Percentiles rank a stretch among this genome's conserved stretches.
Conservation (phyloP, 2,797 vertebrate genomes). For the Anableps anableps region DNA sequence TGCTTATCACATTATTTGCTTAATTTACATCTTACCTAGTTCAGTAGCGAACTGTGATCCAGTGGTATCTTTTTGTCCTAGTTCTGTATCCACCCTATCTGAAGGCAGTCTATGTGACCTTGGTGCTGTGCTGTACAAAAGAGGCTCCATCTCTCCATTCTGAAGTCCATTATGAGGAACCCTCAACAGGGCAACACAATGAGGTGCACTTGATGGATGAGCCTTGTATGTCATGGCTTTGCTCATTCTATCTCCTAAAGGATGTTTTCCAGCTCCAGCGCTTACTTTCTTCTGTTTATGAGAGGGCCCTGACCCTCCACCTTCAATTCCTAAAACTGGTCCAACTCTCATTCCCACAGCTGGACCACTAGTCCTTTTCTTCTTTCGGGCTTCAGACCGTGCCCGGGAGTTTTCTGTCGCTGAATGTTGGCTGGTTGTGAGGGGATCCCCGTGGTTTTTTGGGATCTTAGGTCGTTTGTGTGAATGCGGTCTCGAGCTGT, state of each 20-base stretch:
- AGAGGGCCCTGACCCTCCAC: slow-evolving; percentile 55
- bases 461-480: slow-evolving; percentile 86
- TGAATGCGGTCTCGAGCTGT: slow-evolving; percentile 85
- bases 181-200: slow-evolving; percentile 88
- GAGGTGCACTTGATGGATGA: slow-evolving; percentile 84
- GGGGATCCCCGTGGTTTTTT: slow-evolving; percentile 74
- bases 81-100: slow-evolving; percentile 74
- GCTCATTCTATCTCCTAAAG: slow-evolving; percentile 83
- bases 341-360: slow-evolving; percentile 64
- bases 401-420: slow-evolving; percentile 81
- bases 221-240: slow-evolving; percentile 90
- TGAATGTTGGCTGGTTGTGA: slow-evolving; percentile 68
- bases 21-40: slow-evolving; percentile 81
- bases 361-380: slow-evolving; percentile 85
- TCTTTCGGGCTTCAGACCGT: slow-evolving; percentile 86
- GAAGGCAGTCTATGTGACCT: slow-evolving; percentile 64
- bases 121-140: slow-evolving; percentile 85
- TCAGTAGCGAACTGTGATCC: slow-evolving; percentile 83
- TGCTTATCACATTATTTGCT: background rate
- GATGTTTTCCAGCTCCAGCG: slow-evolving; percentile 74
- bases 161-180: slow-evolving; percentile 88
- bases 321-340: slow-evolving; percentile 47
- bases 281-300: slow-evolving; percentile 85
- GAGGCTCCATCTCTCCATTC: slow-evolving; percentile 88
- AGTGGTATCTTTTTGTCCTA: slow-evolving; percentile 76